Base-by-base conservation (phyloP, 2,113 vertebrate species). In the Desmodus rotundus region DNA sequence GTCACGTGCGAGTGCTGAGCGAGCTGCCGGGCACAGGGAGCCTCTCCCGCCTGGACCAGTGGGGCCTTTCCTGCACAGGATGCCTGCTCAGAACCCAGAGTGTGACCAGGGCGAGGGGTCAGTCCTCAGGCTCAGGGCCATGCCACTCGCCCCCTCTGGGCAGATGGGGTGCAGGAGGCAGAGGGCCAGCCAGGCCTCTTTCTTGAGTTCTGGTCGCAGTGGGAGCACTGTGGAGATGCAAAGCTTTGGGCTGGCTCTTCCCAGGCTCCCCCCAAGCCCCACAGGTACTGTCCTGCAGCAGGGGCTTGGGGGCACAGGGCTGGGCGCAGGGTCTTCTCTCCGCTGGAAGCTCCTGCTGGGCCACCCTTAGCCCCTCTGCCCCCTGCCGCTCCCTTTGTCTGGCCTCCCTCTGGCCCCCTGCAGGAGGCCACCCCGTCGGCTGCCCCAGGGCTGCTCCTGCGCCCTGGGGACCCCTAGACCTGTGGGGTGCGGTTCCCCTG, bases 211-310 rank as follows among this genome's bases (percentile, higher is more conserved):
- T 19, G 56, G 45, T 54, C 72, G 7, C 47, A 15, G 14, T 0
- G 3, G 33, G 54, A 50, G 26, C 9, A 4, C 10, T 0, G 3
- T 2, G 0, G 28, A 24, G 36, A n/a, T 16, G 4, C 63, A 36
- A n/a, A 11, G 11, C 26, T 13, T 26, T 12, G 10, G 54, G 58
- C 24, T 50, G 54, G 24, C 41, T 63, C 78, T 12, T n/a, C 54
- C 65, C 14, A 20, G 63, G 54, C 0, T 31, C 24, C 38, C 31
- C 6, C 6, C 10, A 2, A 12, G 24, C 31, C 31, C 22, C 22
- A 22, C 8, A 24, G 22, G 0, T 7, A 8, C 19, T 1, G 12
- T 11, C 63, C n/a, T 54, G 65, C 4, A 4, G 36, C 28, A 17
- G 67, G 10, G 10, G 26, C 31, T 28, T 28, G 38, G 14, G 56